A percentile compares a stretch with the other conserved stretches of the same genome.
These are phyloP conservation scores for Poecilia gillii DNA, from an alignment of 2,797 vertebrate genomes.

Conservation along the genomic window DNA sequence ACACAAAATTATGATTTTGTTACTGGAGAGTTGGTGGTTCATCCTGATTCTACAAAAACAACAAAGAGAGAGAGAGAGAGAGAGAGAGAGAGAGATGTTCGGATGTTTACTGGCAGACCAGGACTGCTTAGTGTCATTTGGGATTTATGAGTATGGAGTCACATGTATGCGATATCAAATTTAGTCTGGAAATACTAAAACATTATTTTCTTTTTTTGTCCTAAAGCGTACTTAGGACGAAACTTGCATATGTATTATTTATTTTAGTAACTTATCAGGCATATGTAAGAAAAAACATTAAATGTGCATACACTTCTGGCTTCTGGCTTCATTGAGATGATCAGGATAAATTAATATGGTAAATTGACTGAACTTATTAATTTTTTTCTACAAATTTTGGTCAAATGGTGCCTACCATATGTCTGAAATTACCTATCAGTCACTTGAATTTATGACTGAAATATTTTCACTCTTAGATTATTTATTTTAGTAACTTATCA, in stretches of 20 bases:
- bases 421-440: not conserved
- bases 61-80: too few species aligned
- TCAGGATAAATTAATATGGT: not conserved
- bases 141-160: not conserved
- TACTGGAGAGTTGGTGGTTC: constrained; percentile 17
- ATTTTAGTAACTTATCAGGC: too few species aligned
- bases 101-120: not conserved
- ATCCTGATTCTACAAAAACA: not conserved
- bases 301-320: not conserved
- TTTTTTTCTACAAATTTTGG: not conserved
- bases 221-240: too few species aligned
- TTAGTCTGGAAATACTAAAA: not conserved
- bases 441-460: not conserved
- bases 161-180: not conserved
- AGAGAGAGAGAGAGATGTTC: not conserved
- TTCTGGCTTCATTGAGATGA: not conserved
- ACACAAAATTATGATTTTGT: not conserved
- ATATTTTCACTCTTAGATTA: not conserved
- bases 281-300: not conserved
- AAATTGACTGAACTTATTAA: not conserved
- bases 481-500: not conserved
- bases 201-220: not conserved
- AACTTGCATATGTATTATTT: too few species aligned
- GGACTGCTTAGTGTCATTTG: not conserved
- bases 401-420: not conserved